Evolutionary conservation across 1,140 invertebrate species (phyloP), one percentile per base, ranked within the genome.

Genomic region (Aphis craccivora): DNA sequence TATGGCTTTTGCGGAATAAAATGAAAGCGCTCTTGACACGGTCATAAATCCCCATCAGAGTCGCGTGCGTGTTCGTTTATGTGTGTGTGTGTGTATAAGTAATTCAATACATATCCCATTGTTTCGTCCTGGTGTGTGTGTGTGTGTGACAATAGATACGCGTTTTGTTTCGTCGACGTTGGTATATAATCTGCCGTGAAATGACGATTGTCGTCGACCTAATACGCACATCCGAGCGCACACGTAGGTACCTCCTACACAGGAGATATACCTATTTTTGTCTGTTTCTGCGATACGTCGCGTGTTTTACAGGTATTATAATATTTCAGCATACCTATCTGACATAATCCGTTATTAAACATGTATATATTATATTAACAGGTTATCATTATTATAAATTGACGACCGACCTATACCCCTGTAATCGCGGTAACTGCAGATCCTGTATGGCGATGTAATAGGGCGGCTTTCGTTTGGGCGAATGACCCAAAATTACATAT

Each of bases 171-270:
- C 8, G 30, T 48, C 45, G 30, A 30, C 48, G 48, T 3, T 2
- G 48, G 48, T 51, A 20, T 87, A 87, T 87, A 45, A 87, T 45
- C 40, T 45, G 43, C 84, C 84, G 84, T 87, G 86, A 87, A 87
- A 87, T 87, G 86, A 48, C 45, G 86, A 87, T 48, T 87, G 84
- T 35, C 43, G 84, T 30, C 84, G 84, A 45, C 43, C 83, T 84
- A 40, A 86, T 86, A n/a, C 43, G 30, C 84, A 45, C 7, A 45
- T 48, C 23, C 23, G 30, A 40, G 40, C 22, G 23, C 22, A 83
- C 20, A 37, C 35, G 60, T 25, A 35, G 0, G 18, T 48, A 18
- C 48, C 48, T 48, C 14, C 18, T 48, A 30, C 30, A 30, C 60
- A 37, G 55, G 25, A 23, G 7, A 22, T 5, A 23, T 53, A 60